These are phyloP conservation scores for Caracal caracal DNA, from an alignment of 2,113 vertebrate species.

Conservation along the genomic window DNA sequence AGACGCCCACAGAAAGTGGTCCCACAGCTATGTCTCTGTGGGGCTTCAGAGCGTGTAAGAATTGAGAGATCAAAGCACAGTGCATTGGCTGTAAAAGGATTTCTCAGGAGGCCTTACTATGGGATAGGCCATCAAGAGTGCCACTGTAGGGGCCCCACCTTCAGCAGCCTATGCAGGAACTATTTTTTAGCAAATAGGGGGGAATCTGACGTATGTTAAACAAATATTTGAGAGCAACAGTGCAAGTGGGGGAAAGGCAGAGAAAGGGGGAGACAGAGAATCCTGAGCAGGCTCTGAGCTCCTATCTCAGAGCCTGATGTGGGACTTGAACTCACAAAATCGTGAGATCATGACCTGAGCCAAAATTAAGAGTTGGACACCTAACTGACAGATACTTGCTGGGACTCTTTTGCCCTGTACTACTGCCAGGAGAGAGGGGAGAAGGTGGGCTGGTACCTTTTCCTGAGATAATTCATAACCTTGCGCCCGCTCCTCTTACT, in stretches of 20 bases:
- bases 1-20: background rate
- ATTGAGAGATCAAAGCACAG: background rate
- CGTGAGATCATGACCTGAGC: too few species aligned
- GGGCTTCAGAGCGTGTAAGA: background rate
- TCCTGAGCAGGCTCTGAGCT: too few species aligned
- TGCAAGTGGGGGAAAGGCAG: too few species aligned
- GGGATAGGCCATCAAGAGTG: background rate
- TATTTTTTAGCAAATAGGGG: background rate
- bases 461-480: background rate
- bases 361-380: too few species aligned
- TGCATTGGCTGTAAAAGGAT: background rate
- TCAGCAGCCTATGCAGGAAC: background rate
- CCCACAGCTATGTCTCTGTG: background rate
- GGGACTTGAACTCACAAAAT: too few species aligned
- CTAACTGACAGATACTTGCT: background rate
- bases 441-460: background rate
- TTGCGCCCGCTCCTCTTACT: background rate
- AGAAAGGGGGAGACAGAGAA: too few species aligned
- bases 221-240: background rate
- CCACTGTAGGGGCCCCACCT: background rate
- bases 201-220: background rate
- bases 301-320: too few species aligned
- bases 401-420: background rate
- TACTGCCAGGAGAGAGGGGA: background rate
- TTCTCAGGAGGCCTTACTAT: background rate